Evolutionary conservation across 2,113 vertebrate genomes (phyloP), one percentile per base, ranked within the genome.

Genomic region (Theristicus caerulescens): DNA sequence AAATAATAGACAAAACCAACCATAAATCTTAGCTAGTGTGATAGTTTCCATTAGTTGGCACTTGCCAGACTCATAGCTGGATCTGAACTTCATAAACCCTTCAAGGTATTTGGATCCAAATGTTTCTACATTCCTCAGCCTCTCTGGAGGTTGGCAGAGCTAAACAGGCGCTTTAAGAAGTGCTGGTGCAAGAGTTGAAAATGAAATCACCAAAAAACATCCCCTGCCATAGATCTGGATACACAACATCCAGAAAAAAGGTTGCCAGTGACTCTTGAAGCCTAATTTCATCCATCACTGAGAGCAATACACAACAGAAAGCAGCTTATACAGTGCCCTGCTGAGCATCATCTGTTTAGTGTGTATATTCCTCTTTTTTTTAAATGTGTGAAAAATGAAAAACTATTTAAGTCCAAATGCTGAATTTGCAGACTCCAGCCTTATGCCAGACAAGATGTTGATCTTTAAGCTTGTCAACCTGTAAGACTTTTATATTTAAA

Each of bases 301-400:
- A 61, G 57, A 96, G 69, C 72, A 86, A 95, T 46, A 81, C 79
- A 93, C 73, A 90, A 80, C 58, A 96, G 96, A 91, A 97, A 96
- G 70, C 89, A 51, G 85, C 96, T 92, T 97, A 92, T 77, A 62
- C 92, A 86, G 74, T 89, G 93, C 93, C 97, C 95, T 96, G 94
- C 95, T 96, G 96, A 96, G 96, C 93, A 97, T 93, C 94, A 97
- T 97, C 97, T 98, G 96, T 91, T 94, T 94, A 76, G 66, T 74
- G 77, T 90, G 66, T 81, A 86, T 36, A 93, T 90, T 86, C 91
- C 91, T 80, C 93, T 95, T 93, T 93, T 87, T 78, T 15, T 2
- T 7, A 61, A 95, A 57, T 9, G 88, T 54, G 91, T 82, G 92
- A 73, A 96, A 97, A 96, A 94, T 77, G 86, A 79, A 88, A 89